phyloP scores from a whole-genome alignment of 2,797 vertebrate genomes.

The Thripadectes ignobilis region DNA sequence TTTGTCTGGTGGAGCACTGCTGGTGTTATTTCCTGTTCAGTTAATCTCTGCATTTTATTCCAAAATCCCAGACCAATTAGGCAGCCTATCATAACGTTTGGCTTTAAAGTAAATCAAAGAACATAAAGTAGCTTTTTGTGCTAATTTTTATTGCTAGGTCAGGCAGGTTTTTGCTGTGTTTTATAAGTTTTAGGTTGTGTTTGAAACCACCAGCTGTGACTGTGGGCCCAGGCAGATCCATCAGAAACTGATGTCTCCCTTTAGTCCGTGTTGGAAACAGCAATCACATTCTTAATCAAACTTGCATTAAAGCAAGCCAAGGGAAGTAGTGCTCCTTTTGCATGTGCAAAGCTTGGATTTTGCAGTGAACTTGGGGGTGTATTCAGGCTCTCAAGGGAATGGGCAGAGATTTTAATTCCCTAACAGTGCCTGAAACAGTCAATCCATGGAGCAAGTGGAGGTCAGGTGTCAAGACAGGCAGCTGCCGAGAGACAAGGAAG shows the following conservation, averaged over 20 bases:
- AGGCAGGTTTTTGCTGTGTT: neutral
- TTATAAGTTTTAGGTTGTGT: neutral
- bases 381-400: neutral
- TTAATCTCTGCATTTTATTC: constrained; percentile 3
- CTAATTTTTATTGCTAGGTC: constrained; percentile 15
- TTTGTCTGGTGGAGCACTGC: constrained; percentile 15
- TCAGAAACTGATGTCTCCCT: neutral
- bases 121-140: neutral
- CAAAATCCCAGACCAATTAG: constrained; percentile 29
- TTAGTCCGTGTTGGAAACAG: neutral
- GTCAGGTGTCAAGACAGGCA: constrained; percentile 53
- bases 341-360: neutral
- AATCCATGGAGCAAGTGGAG: constrained; percentile 47
- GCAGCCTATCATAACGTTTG: neutral
- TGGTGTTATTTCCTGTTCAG: constrained; percentile 37
- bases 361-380: neutral
- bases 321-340: neutral
- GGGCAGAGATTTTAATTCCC: constrained; percentile 51
- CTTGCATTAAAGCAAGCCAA: neutral
- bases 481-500: constrained; percentile 37
- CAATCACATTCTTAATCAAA: neutral
- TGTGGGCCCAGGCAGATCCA: neutral
- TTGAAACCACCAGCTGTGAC: neutral
- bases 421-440: constrained; percentile 29
- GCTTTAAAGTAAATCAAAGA: constrained; percentile 6